These are phyloP conservation scores for Caligus rogercresseyi DNA, from an alignment of 1,140 invertebrate species.

Conservation along the genomic window DNA sequence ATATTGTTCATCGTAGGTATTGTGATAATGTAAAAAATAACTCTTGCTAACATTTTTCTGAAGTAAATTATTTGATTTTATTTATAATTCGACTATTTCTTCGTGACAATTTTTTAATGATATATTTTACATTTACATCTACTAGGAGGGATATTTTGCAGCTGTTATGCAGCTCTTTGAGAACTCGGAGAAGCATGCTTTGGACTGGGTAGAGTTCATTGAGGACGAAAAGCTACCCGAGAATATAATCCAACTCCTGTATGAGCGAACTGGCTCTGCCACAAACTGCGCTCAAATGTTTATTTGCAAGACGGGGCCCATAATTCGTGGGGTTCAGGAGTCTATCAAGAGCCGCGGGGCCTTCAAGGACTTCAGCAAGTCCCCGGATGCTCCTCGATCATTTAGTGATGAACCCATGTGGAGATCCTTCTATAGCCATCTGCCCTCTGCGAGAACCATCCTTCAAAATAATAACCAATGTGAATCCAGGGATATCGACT, in stretches of 20 bases:
- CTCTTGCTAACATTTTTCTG: too few relatives aligned
- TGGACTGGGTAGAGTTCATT: not conserved
- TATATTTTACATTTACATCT: too few relatives aligned
- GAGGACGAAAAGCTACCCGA: not conserved
- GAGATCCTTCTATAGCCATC: not conserved
- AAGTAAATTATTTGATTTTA: too few relatives aligned
- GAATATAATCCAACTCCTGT: not conserved
- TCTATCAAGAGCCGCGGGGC: not conserved
- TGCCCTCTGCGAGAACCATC: not conserved
- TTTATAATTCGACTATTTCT: too few relatives aligned
- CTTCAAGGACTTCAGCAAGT: not conserved
- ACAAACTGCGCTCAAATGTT: not conserved
- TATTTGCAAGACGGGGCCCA: not conserved
- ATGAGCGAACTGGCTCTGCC: not conserved
- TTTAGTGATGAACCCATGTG: not conserved
- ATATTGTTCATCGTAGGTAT: too few relatives aligned
- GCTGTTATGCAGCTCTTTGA: not conserved
- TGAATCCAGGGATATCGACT: not conserved
- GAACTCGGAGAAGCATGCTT: not conserved
- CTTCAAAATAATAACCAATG: not conserved
- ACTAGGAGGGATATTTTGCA: not conserved
- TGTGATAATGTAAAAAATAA: too few relatives aligned
- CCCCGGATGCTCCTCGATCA: not conserved
- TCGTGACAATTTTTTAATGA: too few relatives aligned
- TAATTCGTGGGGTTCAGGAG: not conserved